Base-by-base conservation (phyloP, 1,140 invertebrate genomes). In the Myzus persicae region DNA sequence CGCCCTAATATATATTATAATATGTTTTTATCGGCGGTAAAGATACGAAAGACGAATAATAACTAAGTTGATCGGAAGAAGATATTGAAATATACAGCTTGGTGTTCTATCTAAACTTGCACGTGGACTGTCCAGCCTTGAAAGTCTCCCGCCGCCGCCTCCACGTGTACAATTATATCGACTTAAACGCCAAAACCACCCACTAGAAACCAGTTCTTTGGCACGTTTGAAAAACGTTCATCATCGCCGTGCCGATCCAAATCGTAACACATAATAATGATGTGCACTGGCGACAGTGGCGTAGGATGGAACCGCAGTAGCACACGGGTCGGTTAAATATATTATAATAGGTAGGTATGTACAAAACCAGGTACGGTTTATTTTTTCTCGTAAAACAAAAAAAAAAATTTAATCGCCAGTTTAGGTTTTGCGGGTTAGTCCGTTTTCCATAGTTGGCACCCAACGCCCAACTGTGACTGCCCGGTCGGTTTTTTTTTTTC, bases 401-500 rank as follows among this genome's bases (percentile, higher is more conserved):
- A 67, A 67, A n/a, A 76, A n/a, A n/a, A n/a, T n/a, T 0, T 76
- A 76, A 76, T 76, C 5, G 4, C 31, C 31, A 0, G 1, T n/a
- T n/a, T n/a, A n/a, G n/a, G n/a, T n/a, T n/a, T n/a, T n/a, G n/a
- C n/a, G n/a, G n/a, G n/a, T n/a, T n/a, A 40, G 11, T 14, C 24
- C 51, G 24, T 59, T 67, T 90, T 42, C 4, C 42, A 1, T 31
- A 7, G 40, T 90, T 1, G 11, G 36, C 9, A 76, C 59, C 89
- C 26, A 42, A 67, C 31, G 26, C 24, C 14, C 14, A 76, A 14
- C 59, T 67, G n/a, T 31, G 31, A 36, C 22, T 9, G 4, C 26
- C 59, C 2, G 90, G 31, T n/a, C 90, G 40, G 59, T 24, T 90
- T 91, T 44, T 59, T 91, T 67, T 91, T n/a, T 81, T 67, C 59